Evolutionary conservation across 2,888 invertebrate genomes (phyloP), one percentile per base, ranked within the genome.

Genomic region (Rapana venosa): DNA sequence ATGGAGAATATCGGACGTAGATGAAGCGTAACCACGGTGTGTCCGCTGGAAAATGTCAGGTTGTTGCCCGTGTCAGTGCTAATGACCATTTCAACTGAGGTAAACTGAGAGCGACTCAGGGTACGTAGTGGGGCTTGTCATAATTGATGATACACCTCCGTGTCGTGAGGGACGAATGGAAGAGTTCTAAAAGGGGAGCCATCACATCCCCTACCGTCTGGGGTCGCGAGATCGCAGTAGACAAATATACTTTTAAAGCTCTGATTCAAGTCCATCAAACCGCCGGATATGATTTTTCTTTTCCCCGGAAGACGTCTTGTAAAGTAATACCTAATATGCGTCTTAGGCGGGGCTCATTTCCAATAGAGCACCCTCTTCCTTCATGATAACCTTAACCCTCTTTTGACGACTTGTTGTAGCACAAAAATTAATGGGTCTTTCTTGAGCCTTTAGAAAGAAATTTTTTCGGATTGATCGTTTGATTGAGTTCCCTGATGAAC

Each of bases 121-220:
- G 84, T 56, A 84, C 11, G 84, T 84, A 84, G 56, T 84, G 35
- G n/a, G 84, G 84, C 26, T 84, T 84, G 26, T 84, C 84, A 30
- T 58, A 84, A 22, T n/a, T 56, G 84, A 26, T 83, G 83, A 2
- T 22, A 26, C 26, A 26, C 26, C 6, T 70, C 70, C 26, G 26
- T 8, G 6, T 17, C 8, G 6, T 22, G 0, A 26, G 20, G 22
- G 20, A 20, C 70, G 20, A 26, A 6, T 70, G 70, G 26, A 26
- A 70, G 22, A 8, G 26, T 70, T 22, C 70, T 13, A 20, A 70
- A 0, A 5, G 22, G 6, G 70, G 70, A 13, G 26, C 70, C 70
- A 70, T 70, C 70, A 6, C 70, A 70, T 70, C 70, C 20, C 70
- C 4, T 26, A 70, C 70, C 8, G 70, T 0, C 26, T 20, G 70